Evolutionary conservation across 2,888 invertebrate genomes (phyloP).

Genomic region (Homarus gammarus): DNA sequence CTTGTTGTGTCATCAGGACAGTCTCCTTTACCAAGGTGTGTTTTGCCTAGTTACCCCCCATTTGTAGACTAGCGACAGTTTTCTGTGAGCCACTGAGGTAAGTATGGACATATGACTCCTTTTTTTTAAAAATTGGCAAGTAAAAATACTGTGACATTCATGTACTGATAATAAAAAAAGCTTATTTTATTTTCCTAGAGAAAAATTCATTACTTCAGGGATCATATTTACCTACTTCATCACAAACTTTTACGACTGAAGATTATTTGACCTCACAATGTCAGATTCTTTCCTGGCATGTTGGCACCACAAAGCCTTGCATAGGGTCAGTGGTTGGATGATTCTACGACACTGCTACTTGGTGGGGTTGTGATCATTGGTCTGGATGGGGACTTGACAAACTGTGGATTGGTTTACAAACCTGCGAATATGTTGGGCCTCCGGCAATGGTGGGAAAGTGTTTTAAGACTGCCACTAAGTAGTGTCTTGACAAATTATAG

Average conservation of each 20-base stretch:
- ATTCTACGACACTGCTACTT: not conserved
- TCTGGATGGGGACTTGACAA: not conserved
- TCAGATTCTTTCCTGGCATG: not conserved
- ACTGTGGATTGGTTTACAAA: not conserved
- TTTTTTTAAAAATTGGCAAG: conserved; percentile 15
- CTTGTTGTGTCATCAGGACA: not conserved
- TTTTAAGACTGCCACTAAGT: not conserved
- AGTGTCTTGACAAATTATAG: not conserved
- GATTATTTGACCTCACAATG: too few species aligned
- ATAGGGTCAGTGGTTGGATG: not conserved
- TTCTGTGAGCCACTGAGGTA: conserved; percentile 33
- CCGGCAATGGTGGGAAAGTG: not conserved
- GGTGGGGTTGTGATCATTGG: conserved; percentile 5
- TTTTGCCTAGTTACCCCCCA: not conserved
- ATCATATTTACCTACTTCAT: not conserved
- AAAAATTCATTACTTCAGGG: not conserved
- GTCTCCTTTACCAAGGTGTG: not conserved
- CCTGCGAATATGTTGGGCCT: not conserved
- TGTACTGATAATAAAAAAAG: not conserved
- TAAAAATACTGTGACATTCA: not conserved
- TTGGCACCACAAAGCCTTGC: conserved; percentile 1
- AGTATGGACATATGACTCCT: conserved; percentile 47
- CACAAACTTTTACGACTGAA: not conserved
- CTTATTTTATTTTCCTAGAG: not conserved
- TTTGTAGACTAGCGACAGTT: conserved; percentile 49